phyloP scores from a whole-genome alignment of 2,797 vertebrate genomes.

The Mastacembelus armatus region DNA sequence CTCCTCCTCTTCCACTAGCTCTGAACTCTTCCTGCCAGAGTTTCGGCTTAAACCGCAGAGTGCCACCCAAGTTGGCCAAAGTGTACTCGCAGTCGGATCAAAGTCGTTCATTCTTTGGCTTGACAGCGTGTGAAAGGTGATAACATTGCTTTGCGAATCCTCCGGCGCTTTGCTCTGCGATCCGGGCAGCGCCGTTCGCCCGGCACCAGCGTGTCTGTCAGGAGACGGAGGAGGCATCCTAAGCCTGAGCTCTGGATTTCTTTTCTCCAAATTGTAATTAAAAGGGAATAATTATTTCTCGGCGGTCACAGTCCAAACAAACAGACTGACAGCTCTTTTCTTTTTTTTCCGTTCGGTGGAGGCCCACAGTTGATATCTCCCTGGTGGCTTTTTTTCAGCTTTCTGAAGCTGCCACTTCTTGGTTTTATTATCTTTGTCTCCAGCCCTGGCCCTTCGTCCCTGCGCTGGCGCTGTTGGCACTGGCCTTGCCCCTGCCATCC shows the following conservation, averaged over 20 bases:
- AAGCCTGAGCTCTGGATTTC: constrained; percentile 60
- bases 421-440: constrained; percentile 82
- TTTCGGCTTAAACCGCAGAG: constrained; percentile 59
- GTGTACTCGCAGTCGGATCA: constrained; percentile 66
- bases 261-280: constrained; percentile 84
- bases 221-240: constrained; percentile 56
- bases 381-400: constrained; percentile 70
- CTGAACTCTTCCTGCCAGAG: constrained; percentile 59
- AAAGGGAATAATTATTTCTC: constrained; percentile 85
- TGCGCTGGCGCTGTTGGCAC: constrained; percentile 66
- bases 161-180: constrained; percentile 50
- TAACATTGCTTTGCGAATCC: constrained; percentile 72
- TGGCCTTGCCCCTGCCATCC: constrained; percentile 58
- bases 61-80: constrained; percentile 77
- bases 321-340: constrained; percentile 77
- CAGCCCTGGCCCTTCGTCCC: constrained; percentile 80
- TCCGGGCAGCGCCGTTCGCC: constrained; percentile 51
- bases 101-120: constrained; percentile 71
- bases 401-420: constrained; percentile 79
- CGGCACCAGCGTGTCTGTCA: constrained; percentile 48
- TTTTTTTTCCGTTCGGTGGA: constrained; percentile 33
- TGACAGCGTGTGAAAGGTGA: constrained; percentile 74
- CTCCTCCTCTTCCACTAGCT: constrained; percentile 29
- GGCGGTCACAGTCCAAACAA: constrained; percentile 78
- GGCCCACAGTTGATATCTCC: constrained; percentile 78